These are phyloP conservation scores for Notocelia uddmanniana DNA, from an alignment of 2,888 invertebrate genomes.

Conservation along the genomic window DNA sequence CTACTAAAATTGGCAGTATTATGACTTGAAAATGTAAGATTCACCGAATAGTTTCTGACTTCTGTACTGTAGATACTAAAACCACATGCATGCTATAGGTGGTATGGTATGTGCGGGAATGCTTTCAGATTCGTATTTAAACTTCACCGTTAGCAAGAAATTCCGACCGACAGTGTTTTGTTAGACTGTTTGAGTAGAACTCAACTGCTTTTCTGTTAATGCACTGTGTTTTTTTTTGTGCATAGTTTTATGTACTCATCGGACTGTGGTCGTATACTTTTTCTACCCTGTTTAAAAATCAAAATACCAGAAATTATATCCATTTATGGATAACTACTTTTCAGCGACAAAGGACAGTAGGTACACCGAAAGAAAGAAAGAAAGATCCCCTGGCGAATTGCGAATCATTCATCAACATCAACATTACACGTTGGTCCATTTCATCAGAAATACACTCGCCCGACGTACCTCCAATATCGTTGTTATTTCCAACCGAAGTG, in stretches of 20 bases:
- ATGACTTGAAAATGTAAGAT: not conserved
- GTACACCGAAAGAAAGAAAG: too few relatives aligned
- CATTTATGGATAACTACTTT: too few relatives aligned
- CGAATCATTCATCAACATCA: too few relatives aligned
- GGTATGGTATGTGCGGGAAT: not conserved
- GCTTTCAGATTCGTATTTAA: slow-evolving; percentile 24
- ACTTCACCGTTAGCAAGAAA: slow-evolving; percentile 18
- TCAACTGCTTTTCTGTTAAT: slow-evolving; percentile 30
- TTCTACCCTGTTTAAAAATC: too few relatives aligned
- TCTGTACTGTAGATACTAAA: not conserved
- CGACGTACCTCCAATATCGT: too few relatives aligned
- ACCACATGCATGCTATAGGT: not conserved
- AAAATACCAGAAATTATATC: too few relatives aligned
- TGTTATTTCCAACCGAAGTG: too few relatives aligned
- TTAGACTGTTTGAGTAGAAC: slow-evolving; percentile 18
- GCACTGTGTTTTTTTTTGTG: not conserved
- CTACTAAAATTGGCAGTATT: not conserved
- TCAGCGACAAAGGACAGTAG: too few relatives aligned
- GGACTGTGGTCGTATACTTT: too few relatives aligned
- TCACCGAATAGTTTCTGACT: not conserved
- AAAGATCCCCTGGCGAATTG: too few relatives aligned
- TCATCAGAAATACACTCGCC: too few relatives aligned
- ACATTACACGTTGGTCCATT: too few relatives aligned
- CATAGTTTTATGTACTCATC: not conserved
- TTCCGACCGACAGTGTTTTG: slow-evolving; percentile 15